Conservation (phyloP, 1,140 invertebrate species). For the Drosophila ambigua region DNA sequence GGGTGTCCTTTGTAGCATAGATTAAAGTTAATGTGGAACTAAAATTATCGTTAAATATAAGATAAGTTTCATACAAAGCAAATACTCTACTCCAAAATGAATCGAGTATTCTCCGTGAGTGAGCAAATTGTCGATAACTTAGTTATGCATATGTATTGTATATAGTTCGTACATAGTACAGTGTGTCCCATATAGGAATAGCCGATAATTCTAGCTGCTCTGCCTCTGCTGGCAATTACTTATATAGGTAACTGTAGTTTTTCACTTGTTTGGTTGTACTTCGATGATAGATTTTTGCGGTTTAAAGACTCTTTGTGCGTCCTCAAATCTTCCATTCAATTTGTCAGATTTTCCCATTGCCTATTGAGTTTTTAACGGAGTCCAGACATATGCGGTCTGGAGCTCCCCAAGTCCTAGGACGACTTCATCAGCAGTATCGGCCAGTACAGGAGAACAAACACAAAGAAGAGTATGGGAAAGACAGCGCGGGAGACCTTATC, state of each 20-base stretch:
- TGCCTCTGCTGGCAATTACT: constrained; percentile 23
- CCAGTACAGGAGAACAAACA: constrained; percentile 91
- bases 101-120: constrained; percentile 25
- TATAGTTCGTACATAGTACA: constrained; percentile 18
- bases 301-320: constrained; percentile 22
- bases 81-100: constrained; percentile 18
- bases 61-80: constrained; percentile 28
- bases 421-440: constrained; percentile 89
- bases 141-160: background rate
- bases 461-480: constrained; percentile 89
- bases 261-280: constrained; percentile 44
- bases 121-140: constrained; percentile 44
- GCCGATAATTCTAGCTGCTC: background rate
- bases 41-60: constrained; percentile 1
- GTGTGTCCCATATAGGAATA: constrained; percentile 18
- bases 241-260: constrained; percentile 47
- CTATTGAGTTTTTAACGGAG: constrained; percentile 77
- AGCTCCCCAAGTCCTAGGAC: constrained; percentile 83
- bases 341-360: background rate
- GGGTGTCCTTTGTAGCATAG: constrained; percentile 5
- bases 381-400: constrained; percentile 79
- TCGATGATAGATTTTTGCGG: constrained; percentile 19
- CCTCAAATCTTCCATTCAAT: constrained; percentile 3
- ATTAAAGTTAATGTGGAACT: constrained; percentile 17
- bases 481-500: constrained; percentile 88